Evolutionary conservation across 2,797 vertebrate species (phyloP).

Genomic region (Chiloscyllium punctatum): DNA sequence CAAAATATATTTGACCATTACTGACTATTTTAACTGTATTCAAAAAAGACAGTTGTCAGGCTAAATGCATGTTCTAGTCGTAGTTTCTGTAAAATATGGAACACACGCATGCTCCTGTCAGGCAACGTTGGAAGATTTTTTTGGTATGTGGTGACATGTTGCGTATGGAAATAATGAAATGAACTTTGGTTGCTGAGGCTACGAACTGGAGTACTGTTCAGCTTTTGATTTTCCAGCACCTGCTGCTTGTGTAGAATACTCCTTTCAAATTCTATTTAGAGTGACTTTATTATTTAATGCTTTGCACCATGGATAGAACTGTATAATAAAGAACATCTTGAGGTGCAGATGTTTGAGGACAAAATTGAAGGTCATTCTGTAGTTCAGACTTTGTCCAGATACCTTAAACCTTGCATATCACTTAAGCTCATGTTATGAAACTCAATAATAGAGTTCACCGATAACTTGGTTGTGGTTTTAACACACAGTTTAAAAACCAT

Average conservation of each 20-base stretch:
- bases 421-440: neutral
- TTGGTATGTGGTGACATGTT: neutral
- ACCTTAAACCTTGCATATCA: neutral
- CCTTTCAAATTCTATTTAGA: neutral
- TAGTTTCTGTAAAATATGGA: neutral
- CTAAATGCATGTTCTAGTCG: neutral
- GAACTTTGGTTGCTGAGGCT: neutral
- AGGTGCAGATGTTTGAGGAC: conserved; percentile 16
- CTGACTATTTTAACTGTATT: neutral
- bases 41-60: neutral
- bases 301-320: neutral
- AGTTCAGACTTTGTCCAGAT: neutral
- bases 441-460: neutral
- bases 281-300: neutral
- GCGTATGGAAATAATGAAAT: neutral
- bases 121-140: neutral
- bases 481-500: neutral
- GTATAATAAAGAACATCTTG: neutral
- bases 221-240: neutral
- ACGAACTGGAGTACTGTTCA: neutral
- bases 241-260: neutral
- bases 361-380: neutral
- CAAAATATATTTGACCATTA: neutral
- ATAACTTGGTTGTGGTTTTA: neutral
- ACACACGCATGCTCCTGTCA: no score